A percentile compares a stretch with the other conserved stretches of the same genome.
These are phyloP conservation scores for Drosophila robusta DNA, from an alignment of 2,888 invertebrate genomes.

Conservation along the genomic window DNA sequence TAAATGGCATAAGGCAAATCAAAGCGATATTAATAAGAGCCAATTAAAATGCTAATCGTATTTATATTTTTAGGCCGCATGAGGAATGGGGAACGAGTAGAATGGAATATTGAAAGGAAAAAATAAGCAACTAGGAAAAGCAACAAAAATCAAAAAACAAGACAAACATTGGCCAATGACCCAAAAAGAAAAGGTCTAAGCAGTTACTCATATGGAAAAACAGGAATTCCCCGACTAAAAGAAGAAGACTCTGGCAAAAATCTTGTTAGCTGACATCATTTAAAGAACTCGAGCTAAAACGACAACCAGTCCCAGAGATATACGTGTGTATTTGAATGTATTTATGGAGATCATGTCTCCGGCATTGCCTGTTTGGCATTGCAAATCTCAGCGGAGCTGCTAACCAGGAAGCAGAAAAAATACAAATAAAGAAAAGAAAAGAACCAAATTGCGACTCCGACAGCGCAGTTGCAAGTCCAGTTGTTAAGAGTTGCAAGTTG, in stretches of 20 bases:
- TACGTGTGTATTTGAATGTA: conserved; percentile 33
- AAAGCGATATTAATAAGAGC: conserved; percentile 56
- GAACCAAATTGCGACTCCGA: conserved; percentile 11
- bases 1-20: conserved; percentile 29
- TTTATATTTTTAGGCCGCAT: conserved; percentile 30
- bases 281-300: conserved; percentile 32
- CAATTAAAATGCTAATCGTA: conserved; percentile 57
- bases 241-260: conserved; percentile 23
- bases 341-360: conserved; percentile 73
- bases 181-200: conserved; percentile 46
- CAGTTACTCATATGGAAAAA: conserved; percentile 52
- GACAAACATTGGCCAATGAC: conserved; percentile 58
- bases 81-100: too few relatives aligned
- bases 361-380: conserved; percentile 64
- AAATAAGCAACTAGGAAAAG: conserved; percentile 9
- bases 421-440: neutral
- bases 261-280: conserved; percentile 70
- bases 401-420: conserved; percentile 66
- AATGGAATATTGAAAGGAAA: neutral
- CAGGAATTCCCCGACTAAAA: conserved; percentile 44
- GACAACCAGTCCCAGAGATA: conserved; percentile 24
- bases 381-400: conserved; percentile 61
- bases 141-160: conserved; percentile 4
- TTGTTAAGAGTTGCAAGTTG: conserved; percentile 7
- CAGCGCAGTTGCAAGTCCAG: conserved; percentile 22